Conservation (phyloP, 2,797 vertebrate genomes). For the Malurus leucopterus region DNA sequence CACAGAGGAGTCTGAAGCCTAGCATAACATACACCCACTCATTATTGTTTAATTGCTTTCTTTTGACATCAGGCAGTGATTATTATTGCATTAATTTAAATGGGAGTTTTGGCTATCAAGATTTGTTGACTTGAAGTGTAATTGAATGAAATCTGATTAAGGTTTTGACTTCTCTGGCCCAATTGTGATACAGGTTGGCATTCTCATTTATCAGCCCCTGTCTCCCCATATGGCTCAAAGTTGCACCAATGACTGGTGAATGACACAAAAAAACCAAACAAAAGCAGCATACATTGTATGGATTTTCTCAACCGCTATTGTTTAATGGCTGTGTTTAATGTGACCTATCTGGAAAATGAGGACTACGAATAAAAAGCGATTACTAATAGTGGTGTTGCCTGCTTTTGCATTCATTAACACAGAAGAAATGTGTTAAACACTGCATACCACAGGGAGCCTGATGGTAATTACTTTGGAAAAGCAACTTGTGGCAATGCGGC, state of each 20-base stretch:
- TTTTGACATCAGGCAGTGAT: slow-evolving; percentile 76
- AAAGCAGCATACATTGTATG: slow-evolving; percentile 86
- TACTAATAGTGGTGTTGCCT: slow-evolving; percentile 83
- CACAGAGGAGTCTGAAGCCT: slow-evolving; percentile 77
- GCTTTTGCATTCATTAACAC: slow-evolving; percentile 80
- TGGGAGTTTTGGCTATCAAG: slow-evolving; percentile 80
- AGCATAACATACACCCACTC: slow-evolving; percentile 73
- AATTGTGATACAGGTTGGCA: slow-evolving; percentile 75
- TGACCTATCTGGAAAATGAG: slow-evolving; percentile 90
- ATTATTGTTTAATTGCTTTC: slow-evolving; percentile 82
- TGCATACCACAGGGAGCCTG: slow-evolving; percentile 42
- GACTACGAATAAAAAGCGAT: slow-evolving; percentile 84
- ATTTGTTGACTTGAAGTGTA: slow-evolving; percentile 76
- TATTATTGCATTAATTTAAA: slow-evolving; percentile 80
- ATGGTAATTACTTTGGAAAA: slow-evolving; percentile 69
- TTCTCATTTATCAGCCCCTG: slow-evolving; percentile 75
- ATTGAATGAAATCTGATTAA: slow-evolving; percentile 74
- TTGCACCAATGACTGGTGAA: slow-evolving; percentile 81
- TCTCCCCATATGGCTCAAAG: slow-evolving; percentile 76
- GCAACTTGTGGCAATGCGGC: slow-evolving; percentile 49
- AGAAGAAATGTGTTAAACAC: slow-evolving; percentile 61
- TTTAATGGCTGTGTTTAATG: slow-evolving; percentile 94
- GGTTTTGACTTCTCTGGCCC: slow-evolving; percentile 72
- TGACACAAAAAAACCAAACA: slow-evolving; percentile 66
- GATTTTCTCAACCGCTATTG: slow-evolving; percentile 90